Base-by-base conservation (phyloP, 2,888 invertebrate genomes). In the Marasmarcha lunaedactyla region DNA sequence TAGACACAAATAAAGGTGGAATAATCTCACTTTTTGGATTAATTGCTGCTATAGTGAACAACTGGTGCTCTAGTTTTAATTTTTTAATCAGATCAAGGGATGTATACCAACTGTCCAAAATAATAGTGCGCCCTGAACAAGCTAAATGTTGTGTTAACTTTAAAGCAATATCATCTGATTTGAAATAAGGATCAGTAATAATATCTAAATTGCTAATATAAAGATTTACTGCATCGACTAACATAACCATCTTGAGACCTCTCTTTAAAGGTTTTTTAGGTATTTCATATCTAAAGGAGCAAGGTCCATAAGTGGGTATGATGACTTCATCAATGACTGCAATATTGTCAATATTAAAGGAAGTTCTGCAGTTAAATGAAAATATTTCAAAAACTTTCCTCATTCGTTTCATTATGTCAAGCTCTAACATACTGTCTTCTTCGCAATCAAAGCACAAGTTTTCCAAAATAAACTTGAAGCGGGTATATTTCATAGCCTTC, bases 381-480 rank as follows among this genome's bases (percentile, higher is more conserved):
- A 84, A 84, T 42, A 74, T 74, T 51, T 84, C 78, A 45, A 84
- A 76, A 3, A 78, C 63, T 55, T 74, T 71, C 34, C 78, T 63
- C 42, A 81, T 73, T 7, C 72, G 68, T 48, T 64, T 74, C 70
- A 84, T 73, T 13, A 64, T 52, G 46, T 79, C 74, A 40, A 59
- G 62, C 42, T 66, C 63, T 40, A 70, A 60, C 37, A 69, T 57
- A 42, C 56, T 57, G 20, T 65, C 54, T 37, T 59, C 49, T 27
- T 59, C 57, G 41, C 58, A 57, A 38, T 74, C 71, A 55, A 81
- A 84, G 43, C 64, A 54, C 36, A 84, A 51, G 47, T 76, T 68
- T 50, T 69, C 58, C 15, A 81, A 50, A 15, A 84, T 54, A 52
- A 70, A 76, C 50, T 63, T 69, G 50, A 78, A 79, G 15, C 81